Conservation (phyloP, 2,888 invertebrate species). For the Eupithecia pulchellata region DNA sequence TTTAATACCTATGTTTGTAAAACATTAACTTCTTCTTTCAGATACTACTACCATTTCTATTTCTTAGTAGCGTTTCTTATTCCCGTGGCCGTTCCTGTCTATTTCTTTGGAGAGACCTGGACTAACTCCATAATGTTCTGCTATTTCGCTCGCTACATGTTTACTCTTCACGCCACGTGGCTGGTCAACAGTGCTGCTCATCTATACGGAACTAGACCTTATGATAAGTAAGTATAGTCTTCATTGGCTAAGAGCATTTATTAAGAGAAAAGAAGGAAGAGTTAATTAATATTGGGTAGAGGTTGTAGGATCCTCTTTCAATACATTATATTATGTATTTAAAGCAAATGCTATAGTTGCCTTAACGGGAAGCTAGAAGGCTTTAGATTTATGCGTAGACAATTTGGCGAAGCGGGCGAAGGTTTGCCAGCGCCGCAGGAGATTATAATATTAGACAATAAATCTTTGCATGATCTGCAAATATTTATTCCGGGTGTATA, state of each 20-base stretch:
- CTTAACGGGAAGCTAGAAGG: no score
- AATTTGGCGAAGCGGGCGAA: no score
- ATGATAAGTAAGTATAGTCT: constrained; percentile 85
- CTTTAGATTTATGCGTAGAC: no score
- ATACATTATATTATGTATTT: no score
- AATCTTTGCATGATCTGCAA: no score
- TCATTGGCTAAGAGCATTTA: background rate
- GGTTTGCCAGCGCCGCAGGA: no score
- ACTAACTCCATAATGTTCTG: constrained; percentile 86
- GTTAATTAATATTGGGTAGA: background rate
- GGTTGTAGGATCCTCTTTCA: background rate
- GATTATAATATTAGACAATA: no score
- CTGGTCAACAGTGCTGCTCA: constrained; percentile 93
- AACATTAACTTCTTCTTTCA: no score
- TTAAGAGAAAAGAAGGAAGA: background rate
- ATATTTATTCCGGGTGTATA: no score
- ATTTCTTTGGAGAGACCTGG: constrained; percentile 88
- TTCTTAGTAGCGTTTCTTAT: constrained; percentile 85
- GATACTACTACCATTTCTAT: constrained; percentile 87
- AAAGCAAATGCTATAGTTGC: no score
- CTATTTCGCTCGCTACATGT: constrained; percentile 86
- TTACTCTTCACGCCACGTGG: constrained; percentile 91
- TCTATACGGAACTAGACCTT: constrained; percentile 91
- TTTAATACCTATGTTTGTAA: no score
- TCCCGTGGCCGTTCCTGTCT: constrained; percentile 88